Percentiles rank a stretch among this genome's conserved stretches.
These are phyloP conservation scores for Chaunax sp. DNA, from an alignment of 2,797 vertebrate species.

Conservation along the genomic window DNA sequence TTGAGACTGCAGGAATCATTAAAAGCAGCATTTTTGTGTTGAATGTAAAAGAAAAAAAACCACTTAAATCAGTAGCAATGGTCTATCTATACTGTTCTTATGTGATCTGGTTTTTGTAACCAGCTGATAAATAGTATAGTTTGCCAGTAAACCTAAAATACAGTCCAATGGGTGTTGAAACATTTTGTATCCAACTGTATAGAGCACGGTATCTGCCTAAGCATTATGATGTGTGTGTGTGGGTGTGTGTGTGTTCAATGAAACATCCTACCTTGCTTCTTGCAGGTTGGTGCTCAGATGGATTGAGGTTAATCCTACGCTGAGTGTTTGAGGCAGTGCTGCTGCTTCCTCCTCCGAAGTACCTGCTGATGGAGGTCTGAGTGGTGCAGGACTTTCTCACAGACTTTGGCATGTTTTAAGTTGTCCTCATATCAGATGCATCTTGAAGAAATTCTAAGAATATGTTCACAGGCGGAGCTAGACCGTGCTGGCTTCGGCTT, in stretches of 20 bases:
- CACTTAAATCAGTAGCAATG: too few relatives aligned
- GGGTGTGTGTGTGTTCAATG: too few relatives aligned
- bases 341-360: slow-evolving; percentile 74
- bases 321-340: slow-evolving; percentile 21
- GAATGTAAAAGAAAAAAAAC: too few relatives aligned
- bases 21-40: too few relatives aligned
- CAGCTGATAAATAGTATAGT: too few relatives aligned
- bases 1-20: too few relatives aligned
- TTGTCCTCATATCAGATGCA: not conserved
- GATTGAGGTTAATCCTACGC: slow-evolving; percentile 39
- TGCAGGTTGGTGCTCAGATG: slow-evolving; percentile 21
- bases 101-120: too few relatives aligned
- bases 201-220: too few relatives aligned
- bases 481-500: not conserved
- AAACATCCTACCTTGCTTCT: slow-evolving; percentile 72
- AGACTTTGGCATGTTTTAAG: slow-evolving; percentile 73
- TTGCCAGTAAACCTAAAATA: too few relatives aligned
- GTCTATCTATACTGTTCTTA: too few relatives aligned
- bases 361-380: slow-evolving; percentile 83
- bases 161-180: too few relatives aligned
- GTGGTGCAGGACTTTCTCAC: slow-evolving; percentile 64
- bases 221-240: not conserved
- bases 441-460: not conserved
- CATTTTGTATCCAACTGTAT: too few relatives aligned
- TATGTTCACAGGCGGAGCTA: accelerated